phyloP scores from a whole-genome alignment of 2,113 vertebrate genomes.

The Tautogolabrus adspersus region DNA sequence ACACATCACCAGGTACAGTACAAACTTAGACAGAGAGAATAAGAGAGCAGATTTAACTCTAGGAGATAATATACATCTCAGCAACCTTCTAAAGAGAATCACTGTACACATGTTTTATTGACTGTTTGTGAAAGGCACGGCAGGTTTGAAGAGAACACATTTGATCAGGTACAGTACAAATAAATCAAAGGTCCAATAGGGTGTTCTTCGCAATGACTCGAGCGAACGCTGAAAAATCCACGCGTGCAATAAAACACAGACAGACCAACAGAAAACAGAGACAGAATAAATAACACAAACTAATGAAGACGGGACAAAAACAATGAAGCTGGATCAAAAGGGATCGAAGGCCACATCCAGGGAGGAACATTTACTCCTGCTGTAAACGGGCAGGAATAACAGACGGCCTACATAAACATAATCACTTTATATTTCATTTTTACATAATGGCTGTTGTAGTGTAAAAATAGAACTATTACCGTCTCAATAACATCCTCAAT shows the following conservation, averaged over 20 bases:
- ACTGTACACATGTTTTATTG: not conserved
- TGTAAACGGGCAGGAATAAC: not conserved
- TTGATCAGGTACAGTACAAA: not conserved
- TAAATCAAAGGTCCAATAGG: conserved; percentile 4
- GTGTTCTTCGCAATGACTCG: no score
- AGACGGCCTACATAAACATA: no score
- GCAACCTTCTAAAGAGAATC: no score
- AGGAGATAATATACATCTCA: not conserved
- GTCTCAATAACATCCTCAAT: not conserved
- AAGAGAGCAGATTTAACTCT: not conserved
- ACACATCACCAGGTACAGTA: not conserved
- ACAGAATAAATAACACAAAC: not conserved
- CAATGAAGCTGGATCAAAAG: not conserved
- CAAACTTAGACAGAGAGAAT: not conserved
- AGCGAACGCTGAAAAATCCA: not conserved
- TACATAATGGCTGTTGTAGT: not conserved
- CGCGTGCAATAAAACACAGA: not conserved
- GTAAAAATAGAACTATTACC: not conserved
- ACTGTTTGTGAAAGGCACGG: conserved; percentile 30
- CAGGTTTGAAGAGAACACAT: conserved; percentile 14
- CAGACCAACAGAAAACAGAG: not conserved
- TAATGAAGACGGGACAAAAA: not conserved
- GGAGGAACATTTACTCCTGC: not conserved
- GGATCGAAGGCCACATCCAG: conserved; percentile 1
- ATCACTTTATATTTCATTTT: not conserved